phyloP scores from a whole-genome alignment of 2,888 invertebrate genomes.

The Epinotia brunnichana region DNA sequence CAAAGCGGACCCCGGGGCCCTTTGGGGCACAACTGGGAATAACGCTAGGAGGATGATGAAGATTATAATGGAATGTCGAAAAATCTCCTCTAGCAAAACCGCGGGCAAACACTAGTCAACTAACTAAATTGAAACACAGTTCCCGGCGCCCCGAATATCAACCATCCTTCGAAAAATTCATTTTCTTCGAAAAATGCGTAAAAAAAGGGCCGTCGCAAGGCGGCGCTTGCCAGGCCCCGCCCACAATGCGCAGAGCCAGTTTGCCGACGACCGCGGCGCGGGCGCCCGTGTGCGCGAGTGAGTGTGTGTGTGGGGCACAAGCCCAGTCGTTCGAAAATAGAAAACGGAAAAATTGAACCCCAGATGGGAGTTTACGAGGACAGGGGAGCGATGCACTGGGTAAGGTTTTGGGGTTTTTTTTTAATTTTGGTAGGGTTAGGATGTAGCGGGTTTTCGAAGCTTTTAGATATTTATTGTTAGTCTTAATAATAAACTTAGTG shows the following conservation, averaged over 20 bases:
- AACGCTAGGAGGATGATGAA: too few species aligned
- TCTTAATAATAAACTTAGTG: too few species aligned
- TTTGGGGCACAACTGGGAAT: too few species aligned
- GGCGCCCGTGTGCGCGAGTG: conserved; percentile 67
- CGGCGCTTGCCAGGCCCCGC: conserved; percentile 30
- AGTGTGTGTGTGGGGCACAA: conserved; percentile 71
- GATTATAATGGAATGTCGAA: too few species aligned
- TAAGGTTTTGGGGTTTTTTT: conserved; percentile 72
- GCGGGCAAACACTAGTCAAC: not conserved
- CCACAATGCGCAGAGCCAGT: conserved; percentile 57
- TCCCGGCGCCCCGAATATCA: conserved; percentile 3
- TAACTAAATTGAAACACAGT: not conserved
- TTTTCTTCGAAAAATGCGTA: conserved; percentile 5
- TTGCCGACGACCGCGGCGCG: conserved; percentile 75
- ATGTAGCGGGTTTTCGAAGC: too few species aligned
- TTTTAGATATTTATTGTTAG: too few species aligned
- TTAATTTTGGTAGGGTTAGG: not conserved
- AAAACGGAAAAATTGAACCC: conserved; percentile 84
- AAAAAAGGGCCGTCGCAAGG: conserved; percentile 7
- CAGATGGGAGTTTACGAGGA: conserved; percentile 97
- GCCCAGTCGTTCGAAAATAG: conserved; percentile 81
- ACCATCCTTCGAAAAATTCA: too few species aligned
- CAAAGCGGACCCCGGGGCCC: too few species aligned
- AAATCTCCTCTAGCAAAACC: not conserved
- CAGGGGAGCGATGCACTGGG: conserved; percentile 96